phyloP scores from a whole-genome alignment of 2,113 vertebrate genomes.

The Setophaga coronata region DNA sequence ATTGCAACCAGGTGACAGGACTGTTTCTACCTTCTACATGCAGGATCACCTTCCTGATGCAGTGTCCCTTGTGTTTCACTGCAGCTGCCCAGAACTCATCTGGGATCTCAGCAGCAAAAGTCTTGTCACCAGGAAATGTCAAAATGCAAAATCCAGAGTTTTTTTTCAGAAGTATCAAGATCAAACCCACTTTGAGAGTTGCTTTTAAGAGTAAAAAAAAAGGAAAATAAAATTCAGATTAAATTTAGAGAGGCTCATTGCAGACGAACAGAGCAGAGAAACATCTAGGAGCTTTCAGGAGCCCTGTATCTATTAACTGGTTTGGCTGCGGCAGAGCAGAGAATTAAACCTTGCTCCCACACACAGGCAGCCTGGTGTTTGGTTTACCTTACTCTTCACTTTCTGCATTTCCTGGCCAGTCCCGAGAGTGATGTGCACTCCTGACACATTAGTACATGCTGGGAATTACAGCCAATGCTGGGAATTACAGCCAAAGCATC shows the following conservation, averaged over 20 bases:
- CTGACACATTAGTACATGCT: neutral
- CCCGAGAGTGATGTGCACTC: neutral
- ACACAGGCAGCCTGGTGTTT: neutral
- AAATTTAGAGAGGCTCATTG: neutral
- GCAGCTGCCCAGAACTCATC: neutral
- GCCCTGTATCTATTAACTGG: neutral
- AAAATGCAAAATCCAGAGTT: neutral
- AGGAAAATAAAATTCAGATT: neutral
- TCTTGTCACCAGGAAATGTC: neutral
- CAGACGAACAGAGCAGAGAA: neutral
- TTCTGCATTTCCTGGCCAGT: neutral
- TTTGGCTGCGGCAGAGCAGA: rapidly evolving
- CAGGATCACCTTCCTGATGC: neutral
- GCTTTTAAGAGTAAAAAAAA: neutral
- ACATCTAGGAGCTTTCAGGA: neutral
- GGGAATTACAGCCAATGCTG: neutral
- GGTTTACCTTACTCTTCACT: neutral
- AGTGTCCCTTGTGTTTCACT: neutral
- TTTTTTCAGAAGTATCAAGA: neutral
- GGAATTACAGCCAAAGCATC: neutral
- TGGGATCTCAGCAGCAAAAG: neutral
- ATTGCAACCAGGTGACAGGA: neutral
- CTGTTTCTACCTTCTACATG: neutral
- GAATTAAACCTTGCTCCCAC: neutral
- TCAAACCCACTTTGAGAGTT: neutral